Evolutionary conservation across 2,797 vertebrate genomes (phyloP).

Genomic region (Micropoecilia bifurca): DNA sequence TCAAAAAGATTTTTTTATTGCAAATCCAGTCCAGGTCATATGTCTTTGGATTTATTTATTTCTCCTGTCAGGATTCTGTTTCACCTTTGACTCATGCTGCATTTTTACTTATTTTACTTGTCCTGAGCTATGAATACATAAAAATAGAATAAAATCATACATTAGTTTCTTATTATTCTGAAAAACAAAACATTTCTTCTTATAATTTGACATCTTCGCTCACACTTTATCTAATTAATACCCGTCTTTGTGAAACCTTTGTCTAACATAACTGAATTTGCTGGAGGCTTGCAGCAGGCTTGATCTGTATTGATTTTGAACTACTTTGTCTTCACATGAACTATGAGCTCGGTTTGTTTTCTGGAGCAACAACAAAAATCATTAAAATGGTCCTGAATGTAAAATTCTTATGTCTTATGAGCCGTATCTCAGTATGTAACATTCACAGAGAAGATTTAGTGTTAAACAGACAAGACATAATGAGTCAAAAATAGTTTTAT

Average conservation of each 20-base stretch:
- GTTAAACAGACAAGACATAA: background rate
- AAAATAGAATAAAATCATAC: background rate
- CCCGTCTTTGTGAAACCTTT: background rate
- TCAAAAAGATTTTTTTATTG: background rate
- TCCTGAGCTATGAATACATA: background rate
- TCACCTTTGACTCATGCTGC: background rate
- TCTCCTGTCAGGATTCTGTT: background rate
- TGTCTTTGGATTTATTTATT: background rate
- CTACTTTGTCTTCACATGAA: background rate
- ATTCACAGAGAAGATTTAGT: background rate
- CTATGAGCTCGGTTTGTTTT: background rate
- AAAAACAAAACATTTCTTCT: background rate
- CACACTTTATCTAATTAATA: background rate
- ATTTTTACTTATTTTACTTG: background rate
- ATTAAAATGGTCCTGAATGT: background rate
- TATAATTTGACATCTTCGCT: background rate
- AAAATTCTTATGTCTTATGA: background rate
- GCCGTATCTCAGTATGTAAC: background rate
- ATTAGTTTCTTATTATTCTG: background rate
- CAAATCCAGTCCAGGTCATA: background rate
- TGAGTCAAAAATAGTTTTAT: background rate
- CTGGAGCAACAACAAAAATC: background rate
- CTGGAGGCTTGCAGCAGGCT: background rate
- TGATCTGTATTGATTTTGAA: constrained; percentile 3
- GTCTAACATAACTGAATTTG: background rate